phyloP scores from a whole-genome alignment of 2,113 vertebrate species.

The human (Homo sapiens) region GRCh38 chr11:62719501-62720000 shows the following conservation, averaged over 20 bases:
- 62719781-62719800: neutral
- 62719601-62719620: neutral
- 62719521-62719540: neutral
- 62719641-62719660: neutral
- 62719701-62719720: neutral
- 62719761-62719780: neutral
- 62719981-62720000: neutral
- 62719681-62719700: neutral
- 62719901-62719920: neutral
- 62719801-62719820: neutral
- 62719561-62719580: neutral
- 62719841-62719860: neutral
- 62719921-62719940: neutral
- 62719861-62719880: neutral
- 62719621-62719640: neutral
- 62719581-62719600: neutral
- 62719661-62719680: neutral
- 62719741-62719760: neutral
- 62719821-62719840: neutral
- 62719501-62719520: neutral
- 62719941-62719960: neutral
- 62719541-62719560: neutral
- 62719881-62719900: neutral
- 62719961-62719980: neutral
- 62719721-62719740: neutral